phyloP scores from a whole-genome alignment of 2,888 invertebrate species.

The Drosophila pegasa region DNA sequence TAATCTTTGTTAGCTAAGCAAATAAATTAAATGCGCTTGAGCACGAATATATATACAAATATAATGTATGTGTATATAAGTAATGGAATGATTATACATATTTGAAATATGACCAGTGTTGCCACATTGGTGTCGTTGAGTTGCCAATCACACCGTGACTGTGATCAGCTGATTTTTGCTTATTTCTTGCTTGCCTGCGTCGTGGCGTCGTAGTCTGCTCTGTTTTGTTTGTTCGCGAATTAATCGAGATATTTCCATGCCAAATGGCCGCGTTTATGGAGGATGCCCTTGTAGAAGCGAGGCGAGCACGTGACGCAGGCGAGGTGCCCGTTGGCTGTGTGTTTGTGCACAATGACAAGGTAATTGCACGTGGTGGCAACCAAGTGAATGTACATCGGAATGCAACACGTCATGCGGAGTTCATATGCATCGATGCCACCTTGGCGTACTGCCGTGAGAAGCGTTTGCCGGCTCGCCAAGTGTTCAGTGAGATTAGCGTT shows the following conservation, averaged over 20 bases:
- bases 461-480: conserved; percentile 86
- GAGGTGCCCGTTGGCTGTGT: conserved; percentile 99
- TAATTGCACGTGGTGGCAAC: conserved; percentile 94
- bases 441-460: conserved; percentile 87
- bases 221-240: conserved; percentile 35
- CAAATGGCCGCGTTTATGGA: conserved; percentile 88
- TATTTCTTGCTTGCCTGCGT: conserved; percentile 49
- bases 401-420: conserved; percentile 98
- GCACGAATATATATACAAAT: not conserved
- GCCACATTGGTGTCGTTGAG: not conserved
- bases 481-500: conserved; percentile 89
- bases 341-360: conserved; percentile 89
- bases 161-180: conserved; percentile 53
- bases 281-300: conserved; percentile 90
- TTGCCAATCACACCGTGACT: conserved; percentile 33
- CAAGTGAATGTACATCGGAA: conserved; percentile 96
- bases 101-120: conserved; percentile 17
- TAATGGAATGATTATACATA: not conserved
- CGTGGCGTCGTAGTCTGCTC: conserved; percentile 50
- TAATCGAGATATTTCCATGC: conserved; percentile 56
- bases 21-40: too few species aligned
- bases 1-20: too few species aligned
- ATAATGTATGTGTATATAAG: not conserved
- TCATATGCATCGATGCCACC: conserved; percentile 95
- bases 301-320: conserved; percentile 89